These are phyloP conservation scores for Cydia amplana DNA, from an alignment of 1,140 invertebrate species.

Conservation along the genomic window DNA sequence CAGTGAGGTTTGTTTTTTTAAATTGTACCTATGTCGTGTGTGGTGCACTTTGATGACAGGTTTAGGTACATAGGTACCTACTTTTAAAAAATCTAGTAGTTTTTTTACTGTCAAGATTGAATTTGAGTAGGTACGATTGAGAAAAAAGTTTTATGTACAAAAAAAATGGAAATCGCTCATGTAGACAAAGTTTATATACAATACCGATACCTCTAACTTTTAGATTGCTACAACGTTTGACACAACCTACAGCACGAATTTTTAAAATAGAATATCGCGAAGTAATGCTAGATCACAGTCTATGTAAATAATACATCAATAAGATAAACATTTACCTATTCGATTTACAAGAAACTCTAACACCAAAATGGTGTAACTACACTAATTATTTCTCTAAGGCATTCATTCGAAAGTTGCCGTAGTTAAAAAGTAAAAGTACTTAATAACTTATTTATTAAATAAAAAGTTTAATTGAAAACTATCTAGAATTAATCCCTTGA, in stretches of 20 bases:
- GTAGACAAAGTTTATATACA: neutral
- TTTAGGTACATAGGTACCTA: too few relatives aligned
- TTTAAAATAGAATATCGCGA: slow-evolving; percentile 74
- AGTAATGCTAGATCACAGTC: slow-evolving; percentile 78
- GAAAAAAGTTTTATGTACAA: neutral
- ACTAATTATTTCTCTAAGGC: slow-evolving; percentile 7
- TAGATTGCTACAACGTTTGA: slow-evolving; percentile 33
- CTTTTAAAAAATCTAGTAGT: too few relatives aligned
- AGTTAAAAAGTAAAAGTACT: neutral
- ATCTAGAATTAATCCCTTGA: neutral
- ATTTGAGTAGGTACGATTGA: neutral
- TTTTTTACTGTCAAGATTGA: too few relatives aligned
- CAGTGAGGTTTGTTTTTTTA: too few relatives aligned
- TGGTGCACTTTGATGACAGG: too few relatives aligned
- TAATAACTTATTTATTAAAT: neutral
- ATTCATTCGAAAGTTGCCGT: slow-evolving; percentile 5
- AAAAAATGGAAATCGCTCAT: neutral
- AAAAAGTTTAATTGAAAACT: neutral
- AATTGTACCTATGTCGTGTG: too few relatives aligned
- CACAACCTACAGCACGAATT: slow-evolving; percentile 36
- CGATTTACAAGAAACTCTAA: slow-evolving; percentile 43
- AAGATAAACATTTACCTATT: slow-evolving; percentile 68
- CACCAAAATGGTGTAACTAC: neutral
- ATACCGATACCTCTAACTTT: slow-evolving; percentile 28
- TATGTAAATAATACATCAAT: slow-evolving; percentile 70